A percentile compares a stretch with the other conserved stretches of the same genome.
phyloP scores from a whole-genome alignment of 2,888 invertebrate species.

The Chrysodeixis includens region DNA sequence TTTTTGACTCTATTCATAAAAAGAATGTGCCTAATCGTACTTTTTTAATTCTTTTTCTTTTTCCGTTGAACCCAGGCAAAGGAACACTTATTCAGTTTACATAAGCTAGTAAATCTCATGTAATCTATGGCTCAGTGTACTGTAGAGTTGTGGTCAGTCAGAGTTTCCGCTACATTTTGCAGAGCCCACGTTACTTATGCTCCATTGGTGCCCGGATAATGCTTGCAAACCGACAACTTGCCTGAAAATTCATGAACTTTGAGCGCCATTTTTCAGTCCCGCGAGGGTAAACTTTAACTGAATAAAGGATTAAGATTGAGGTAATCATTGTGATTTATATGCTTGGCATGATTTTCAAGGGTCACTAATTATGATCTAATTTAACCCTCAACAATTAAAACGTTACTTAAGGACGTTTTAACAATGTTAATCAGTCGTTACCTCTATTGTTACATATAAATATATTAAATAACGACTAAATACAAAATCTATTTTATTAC shows the following conservation, averaged over 20 bases:
- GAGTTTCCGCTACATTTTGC: slow-evolving; percentile 60
- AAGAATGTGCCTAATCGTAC: no score
- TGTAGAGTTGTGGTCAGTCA: slow-evolving; percentile 39
- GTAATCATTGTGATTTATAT: background rate
- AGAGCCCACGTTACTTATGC: slow-evolving; percentile 58
- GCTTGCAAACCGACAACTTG: slow-evolving; percentile 57
- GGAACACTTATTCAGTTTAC: slow-evolving; percentile 29
- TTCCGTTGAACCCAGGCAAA: background rate
- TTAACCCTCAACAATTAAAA: no score
- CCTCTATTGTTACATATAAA: no score
- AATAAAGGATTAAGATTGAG: background rate
- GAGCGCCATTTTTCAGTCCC: slow-evolving; percentile 40
- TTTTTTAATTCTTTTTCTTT: no score
- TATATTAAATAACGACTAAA: no score
- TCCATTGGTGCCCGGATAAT: slow-evolving; percentile 57
- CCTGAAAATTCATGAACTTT: slow-evolving; percentile 53
- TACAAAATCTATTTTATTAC: no score
- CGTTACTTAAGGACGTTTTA: no score
- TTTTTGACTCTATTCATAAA: background rate
- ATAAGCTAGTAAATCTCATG: slow-evolving; percentile 22
- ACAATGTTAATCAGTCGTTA: no score
- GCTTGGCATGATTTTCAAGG: background rate
- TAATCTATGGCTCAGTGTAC: slow-evolving; percentile 31
- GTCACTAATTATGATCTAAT: background rate
- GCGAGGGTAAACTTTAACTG: background rate